phyloP scores from a whole-genome alignment of 2,888 invertebrate species.

The Ariolimax columbianus region DNA sequence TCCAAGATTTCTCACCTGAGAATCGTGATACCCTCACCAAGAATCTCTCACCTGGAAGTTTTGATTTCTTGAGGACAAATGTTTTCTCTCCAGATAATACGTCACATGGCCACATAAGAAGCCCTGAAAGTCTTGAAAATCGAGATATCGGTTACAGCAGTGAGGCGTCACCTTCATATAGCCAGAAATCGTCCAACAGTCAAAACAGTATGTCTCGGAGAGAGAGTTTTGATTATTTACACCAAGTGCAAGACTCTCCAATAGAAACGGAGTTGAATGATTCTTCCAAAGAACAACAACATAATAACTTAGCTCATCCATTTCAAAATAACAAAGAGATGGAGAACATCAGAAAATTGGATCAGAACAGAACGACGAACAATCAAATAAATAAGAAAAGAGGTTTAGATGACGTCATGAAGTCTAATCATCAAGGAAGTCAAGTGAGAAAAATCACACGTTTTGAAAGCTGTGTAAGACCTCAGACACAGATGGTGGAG shows the following conservation, averaged over 20 bases:
- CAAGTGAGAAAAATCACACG: too few species aligned
- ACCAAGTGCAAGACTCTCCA: not conserved
- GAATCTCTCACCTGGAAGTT: not conserved
- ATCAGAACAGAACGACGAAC: too few species aligned
- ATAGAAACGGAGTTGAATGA: not conserved
- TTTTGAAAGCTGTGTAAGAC: too few species aligned
- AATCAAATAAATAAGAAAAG: too few species aligned
- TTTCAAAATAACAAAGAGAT: too few species aligned
- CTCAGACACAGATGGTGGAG: too few species aligned
- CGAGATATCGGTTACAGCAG: not conserved
- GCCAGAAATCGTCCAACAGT: not conserved
- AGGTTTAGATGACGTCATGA: too few species aligned
- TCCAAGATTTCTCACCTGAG: not conserved
- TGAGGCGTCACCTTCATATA: not conserved
- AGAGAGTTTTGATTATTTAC: not conserved
- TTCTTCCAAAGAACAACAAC: not conserved
- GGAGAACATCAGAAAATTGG: too few species aligned
- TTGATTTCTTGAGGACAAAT: not conserved
- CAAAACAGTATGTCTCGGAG: too few species aligned
- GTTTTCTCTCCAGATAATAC: not conserved
- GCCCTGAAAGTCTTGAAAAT: not conserved
- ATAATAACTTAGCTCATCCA: too few species aligned
- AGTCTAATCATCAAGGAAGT: too few species aligned
- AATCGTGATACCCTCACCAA: not conserved
- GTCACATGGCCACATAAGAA: not conserved